A percentile compares a stretch with the other conserved stretches of the same genome.
Conservation (phyloP, 2,888 invertebrate species). For the Drosophila neotestacea region DNA sequence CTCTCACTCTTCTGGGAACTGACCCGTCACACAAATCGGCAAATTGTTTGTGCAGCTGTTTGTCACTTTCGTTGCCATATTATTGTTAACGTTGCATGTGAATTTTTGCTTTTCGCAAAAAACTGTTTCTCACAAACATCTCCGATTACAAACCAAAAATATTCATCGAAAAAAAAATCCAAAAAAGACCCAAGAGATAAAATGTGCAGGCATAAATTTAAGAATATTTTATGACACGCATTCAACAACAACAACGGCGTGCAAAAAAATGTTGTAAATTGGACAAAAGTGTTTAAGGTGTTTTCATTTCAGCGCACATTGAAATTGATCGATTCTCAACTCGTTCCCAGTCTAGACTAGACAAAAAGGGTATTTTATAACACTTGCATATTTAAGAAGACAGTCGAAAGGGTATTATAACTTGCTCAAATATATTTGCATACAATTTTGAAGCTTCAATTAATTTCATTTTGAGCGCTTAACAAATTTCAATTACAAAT, state of each 20-base stretch:
- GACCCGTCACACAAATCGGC: conserved; percentile 3
- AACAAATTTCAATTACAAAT: too few species aligned
- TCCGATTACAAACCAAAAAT: conserved; percentile 43
- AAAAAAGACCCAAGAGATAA: background rate
- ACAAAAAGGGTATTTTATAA: background rate
- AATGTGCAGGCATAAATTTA: conserved; percentile 3
- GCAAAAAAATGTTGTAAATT: conserved; percentile 9
- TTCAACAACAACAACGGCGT: background rate
- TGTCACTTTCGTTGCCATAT: conserved; percentile 41
- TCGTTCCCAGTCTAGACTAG: conserved; percentile 10
- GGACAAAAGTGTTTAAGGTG: background rate
- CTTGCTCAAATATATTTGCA: too few species aligned
- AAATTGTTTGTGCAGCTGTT: conserved; percentile 61
- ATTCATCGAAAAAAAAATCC: background rate
- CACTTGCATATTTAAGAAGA: too few species aligned
- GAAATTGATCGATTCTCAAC: background rate
- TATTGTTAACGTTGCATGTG: conserved; percentile 23
- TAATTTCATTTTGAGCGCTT: too few species aligned
- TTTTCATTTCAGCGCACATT: background rate
- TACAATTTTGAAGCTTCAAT: too few species aligned
- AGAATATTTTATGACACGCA: background rate
- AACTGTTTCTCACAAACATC: conserved; percentile 35
- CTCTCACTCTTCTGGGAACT: background rate
- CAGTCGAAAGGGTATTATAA: too few species aligned
- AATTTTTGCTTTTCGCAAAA: conserved; percentile 16